Evolutionary conservation across 2,888 invertebrate species (phyloP), one percentile per base, ranked within the genome.

Genomic region (Drosophila ezoana): DNA sequence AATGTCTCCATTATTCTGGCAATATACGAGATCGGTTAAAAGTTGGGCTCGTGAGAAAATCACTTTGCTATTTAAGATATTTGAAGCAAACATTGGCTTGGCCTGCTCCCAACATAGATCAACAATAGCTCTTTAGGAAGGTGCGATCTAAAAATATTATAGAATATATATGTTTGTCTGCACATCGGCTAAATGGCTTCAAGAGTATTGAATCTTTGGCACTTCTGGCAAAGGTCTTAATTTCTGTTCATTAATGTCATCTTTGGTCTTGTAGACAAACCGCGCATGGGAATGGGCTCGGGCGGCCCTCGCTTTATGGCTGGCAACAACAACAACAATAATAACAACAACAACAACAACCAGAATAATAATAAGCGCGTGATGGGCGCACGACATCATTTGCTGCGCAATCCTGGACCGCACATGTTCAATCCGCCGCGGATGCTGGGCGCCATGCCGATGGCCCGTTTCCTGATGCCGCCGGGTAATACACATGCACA

Each of bases 401-500:
- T 86, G 57, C 64, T 89, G 72, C 90, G 89, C 48, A 86, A 69
- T 59, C 85, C 85, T 0, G 53, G 75, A 8, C 79, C 82, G 38
- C 87, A 79, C 11, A 79, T 85, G 74, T 89, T 74, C 32, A 62
- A 69, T 54, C 51, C 69, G 16, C 86, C 66, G 28, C 64, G 81
- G 13, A 78, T 87, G 83, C 43, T 83, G 78, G 66, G 75, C 32
- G 81, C 78, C 2, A 83, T 87, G 81, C 40, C 65, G 40, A 79
- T 87, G 76, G 85, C 90, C 23, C 90, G 79, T 73, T 52, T 76
- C 83, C 14, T 71, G 18, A 68, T 67, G 60, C 89, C 63, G 62
- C 87, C 91, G 52, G 90, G 90, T 90, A 91, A 90, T 89, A 80
- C 89, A 72, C 80, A 80, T 64, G 41, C 41, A 5, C 28, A 41